A percentile compares a stretch with the other conserved stretches of the same genome.
phyloP scores from a whole-genome alignment of 2,113 vertebrate genomes.

The Brachyistius frenatus region DNA sequence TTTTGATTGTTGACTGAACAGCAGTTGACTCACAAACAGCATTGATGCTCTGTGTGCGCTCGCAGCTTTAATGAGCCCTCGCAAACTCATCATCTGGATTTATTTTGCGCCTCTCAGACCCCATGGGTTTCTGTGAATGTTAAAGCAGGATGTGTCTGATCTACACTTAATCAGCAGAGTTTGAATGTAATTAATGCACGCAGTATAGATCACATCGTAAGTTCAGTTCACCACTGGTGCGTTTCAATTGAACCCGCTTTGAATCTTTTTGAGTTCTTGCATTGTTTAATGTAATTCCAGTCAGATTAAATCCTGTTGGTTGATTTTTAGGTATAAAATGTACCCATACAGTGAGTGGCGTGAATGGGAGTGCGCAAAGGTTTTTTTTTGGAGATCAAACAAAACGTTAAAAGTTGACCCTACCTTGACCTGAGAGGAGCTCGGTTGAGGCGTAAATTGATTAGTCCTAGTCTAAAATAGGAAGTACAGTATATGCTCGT shows the following conservation, averaged over 20 bases:
- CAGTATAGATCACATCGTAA: constrained; percentile 7
- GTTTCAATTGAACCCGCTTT: background rate
- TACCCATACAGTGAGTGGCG: too few relatives aligned
- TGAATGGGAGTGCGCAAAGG: background rate
- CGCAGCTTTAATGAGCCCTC: background rate
- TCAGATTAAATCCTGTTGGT: too few relatives aligned
- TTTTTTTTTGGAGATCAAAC: background rate
- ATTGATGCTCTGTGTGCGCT: background rate
- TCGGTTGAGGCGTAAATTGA: background rate
- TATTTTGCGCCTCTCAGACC: constrained; percentile 5
- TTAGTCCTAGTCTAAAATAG: background rate
- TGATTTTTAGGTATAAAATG: too few relatives aligned
- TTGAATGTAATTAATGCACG: constrained; percentile 28
- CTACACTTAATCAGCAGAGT: constrained; percentile 30
- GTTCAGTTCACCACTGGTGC: background rate
- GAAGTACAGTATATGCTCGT: background rate
- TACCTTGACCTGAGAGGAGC: constrained; percentile 2
- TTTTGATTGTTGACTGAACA: constrained; percentile 12
- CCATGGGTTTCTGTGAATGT: constrained; percentile 7
- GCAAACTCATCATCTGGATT: constrained; percentile 24
- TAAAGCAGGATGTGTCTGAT: background rate
- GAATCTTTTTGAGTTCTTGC: constrained; percentile 1
- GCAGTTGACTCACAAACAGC: constrained; percentile 10
- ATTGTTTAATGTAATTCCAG: background rate
- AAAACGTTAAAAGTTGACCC: background rate